A percentile compares a stretch with the other conserved stretches of the same genome.
These are phyloP conservation scores for Thymallus thymallus DNA, from an alignment of 2,113 vertebrate species.

Conservation along the genomic window DNA sequence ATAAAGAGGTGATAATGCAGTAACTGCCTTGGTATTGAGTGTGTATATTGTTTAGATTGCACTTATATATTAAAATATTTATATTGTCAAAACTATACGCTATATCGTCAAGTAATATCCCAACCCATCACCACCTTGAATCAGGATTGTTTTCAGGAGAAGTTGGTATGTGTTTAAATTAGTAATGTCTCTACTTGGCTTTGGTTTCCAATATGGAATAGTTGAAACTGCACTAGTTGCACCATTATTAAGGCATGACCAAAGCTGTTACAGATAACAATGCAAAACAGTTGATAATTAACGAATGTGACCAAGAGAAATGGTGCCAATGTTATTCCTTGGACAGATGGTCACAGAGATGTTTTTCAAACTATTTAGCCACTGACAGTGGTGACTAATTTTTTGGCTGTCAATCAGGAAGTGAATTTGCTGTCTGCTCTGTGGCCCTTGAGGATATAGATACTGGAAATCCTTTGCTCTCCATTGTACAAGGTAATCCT, in stretches of 20 bases:
- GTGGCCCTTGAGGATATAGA: conserved; percentile 39
- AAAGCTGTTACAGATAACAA: background rate
- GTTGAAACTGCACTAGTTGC: background rate
- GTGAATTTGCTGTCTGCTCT: conserved; percentile 44
- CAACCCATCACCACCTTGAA: background rate
- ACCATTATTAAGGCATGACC: background rate
- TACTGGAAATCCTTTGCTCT: conserved; percentile 63
- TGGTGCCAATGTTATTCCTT: background rate
- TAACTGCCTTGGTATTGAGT: background rate
- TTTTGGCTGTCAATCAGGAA: conserved; percentile 48
- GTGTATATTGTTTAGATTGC: background rate
- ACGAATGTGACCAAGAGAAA: background rate
- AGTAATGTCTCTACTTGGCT: background rate
- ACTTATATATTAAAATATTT: no score
- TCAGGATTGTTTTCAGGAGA: background rate
- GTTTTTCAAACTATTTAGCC: conserved; percentile 38
- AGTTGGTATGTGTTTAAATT: background rate
- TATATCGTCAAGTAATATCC: no score
- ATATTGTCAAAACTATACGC: no score
- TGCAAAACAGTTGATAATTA: background rate
- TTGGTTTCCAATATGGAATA: background rate
- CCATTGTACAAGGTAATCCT: conserved; percentile 42
- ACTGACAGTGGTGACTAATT: conserved; percentile 37
- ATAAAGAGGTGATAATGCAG: conserved; percentile 66
- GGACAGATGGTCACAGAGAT: conserved; percentile 28